Conservation (phyloP, 2,888 invertebrate genomes). For the Trachelus troglodyta region DNA sequence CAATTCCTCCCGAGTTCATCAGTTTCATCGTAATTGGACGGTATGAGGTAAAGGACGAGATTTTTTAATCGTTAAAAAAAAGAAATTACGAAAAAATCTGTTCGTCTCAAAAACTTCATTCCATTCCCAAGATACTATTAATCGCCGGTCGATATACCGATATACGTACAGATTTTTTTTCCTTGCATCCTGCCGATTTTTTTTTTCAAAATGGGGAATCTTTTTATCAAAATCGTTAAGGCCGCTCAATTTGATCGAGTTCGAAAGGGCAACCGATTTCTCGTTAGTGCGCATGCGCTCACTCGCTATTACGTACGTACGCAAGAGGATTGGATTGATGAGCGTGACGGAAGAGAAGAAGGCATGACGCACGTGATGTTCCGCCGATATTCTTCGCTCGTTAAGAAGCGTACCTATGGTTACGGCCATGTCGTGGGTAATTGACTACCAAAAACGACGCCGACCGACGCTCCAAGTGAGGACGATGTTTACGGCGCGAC, state of each 20-base stretch:
- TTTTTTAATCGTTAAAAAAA: neutral
- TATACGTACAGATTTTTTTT: neutral
- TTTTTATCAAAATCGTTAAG: neutral
- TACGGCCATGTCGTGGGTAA: neutral
- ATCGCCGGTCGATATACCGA: neutral
- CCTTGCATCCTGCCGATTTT: neutral
- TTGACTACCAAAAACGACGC: neutral
- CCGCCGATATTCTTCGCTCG: constrained; percentile 34
- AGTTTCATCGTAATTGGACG: neutral
- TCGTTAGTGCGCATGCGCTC: neutral
- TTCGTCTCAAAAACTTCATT: neutral
- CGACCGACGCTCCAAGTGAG: neutral
- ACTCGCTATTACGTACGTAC: neutral
- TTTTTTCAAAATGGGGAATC: neutral
- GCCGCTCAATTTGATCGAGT: neutral
- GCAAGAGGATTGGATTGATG: neutral
- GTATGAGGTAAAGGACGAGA: neutral
- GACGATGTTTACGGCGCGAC: neutral
- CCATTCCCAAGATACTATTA: neutral
- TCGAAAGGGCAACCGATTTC: neutral
- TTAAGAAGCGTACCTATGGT: constrained; percentile 14
- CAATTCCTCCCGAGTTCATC: neutral
- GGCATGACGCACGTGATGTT: constrained; percentile 34
- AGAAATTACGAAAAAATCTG: neutral
- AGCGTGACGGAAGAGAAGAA: constrained; percentile 22